Conservation (phyloP, 2,888 invertebrate species). For the Amphipoea oculea region DNA sequence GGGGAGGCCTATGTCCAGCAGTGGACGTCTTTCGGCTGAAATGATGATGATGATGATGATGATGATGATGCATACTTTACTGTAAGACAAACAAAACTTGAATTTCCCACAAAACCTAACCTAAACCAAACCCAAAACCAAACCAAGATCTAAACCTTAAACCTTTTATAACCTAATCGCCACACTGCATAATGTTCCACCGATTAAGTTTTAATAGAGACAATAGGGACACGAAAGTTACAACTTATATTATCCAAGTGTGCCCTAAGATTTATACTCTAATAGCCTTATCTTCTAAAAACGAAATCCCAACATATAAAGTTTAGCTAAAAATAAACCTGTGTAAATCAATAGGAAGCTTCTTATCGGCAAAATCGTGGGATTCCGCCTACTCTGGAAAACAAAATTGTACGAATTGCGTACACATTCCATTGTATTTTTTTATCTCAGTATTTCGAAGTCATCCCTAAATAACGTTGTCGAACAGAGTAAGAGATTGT, state of each 20-base stretch:
- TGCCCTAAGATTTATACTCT: background rate
- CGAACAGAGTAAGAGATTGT: constrained; percentile 17
- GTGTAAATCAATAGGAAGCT: constrained; percentile 14
- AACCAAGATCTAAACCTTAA: too few relatives aligned
- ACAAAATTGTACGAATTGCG: constrained; percentile 7
- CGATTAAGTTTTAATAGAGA: background rate
- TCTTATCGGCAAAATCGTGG: background rate
- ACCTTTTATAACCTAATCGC: too few relatives aligned
- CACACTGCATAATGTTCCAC: background rate
- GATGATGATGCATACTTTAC: background rate
- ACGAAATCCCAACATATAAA: background rate
- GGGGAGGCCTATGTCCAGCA: too few relatives aligned
- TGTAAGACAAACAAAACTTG: too few relatives aligned
- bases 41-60: too few relatives aligned
- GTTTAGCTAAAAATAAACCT: background rate
- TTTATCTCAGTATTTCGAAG: constrained; percentile 46
- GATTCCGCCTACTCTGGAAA: constrained; percentile 9
- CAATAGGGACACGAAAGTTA: background rate
- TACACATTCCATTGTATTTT: constrained; percentile 44
- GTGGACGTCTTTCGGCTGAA: too few relatives aligned
- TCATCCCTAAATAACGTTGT: constrained; percentile 41
- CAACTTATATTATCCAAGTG: background rate
- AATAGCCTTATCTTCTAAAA: background rate
- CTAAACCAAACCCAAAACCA: too few relatives aligned
- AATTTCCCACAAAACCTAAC: too few relatives aligned